These are phyloP conservation scores for Sphaeridia pumilis DNA, from an alignment of 2,888 invertebrate genomes.

Conservation along the genomic window DNA sequence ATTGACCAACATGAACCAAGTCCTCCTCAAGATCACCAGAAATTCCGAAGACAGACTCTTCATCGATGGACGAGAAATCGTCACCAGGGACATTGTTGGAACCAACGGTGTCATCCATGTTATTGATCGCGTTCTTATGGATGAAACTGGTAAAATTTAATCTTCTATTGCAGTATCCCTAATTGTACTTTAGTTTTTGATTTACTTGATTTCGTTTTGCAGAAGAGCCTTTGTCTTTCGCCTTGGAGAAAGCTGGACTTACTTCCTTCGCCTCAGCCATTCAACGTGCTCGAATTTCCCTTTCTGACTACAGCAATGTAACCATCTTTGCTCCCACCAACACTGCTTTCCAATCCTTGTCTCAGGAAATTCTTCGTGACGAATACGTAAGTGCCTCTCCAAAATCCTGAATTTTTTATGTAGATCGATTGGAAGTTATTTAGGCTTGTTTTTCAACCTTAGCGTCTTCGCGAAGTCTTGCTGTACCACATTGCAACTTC, in stretches of 20 bases:
- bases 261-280: slow-evolving; percentile 48
- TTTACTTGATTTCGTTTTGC: slow-evolving; percentile 19
- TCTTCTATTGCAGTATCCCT: too few species aligned
- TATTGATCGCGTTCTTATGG: slow-evolving; percentile 54
- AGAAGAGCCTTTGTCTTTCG: slow-evolving; percentile 42
- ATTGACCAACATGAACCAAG: slow-evolving; percentile 46
- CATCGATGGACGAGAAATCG: slow-evolving; percentile 48
- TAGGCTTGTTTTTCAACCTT: not conserved
- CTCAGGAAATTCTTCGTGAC: slow-evolving; percentile 25
- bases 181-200: too few species aligned
- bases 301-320: slow-evolving; percentile 40
- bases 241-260: slow-evolving; percentile 50
- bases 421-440: not conserved
- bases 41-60: slow-evolving; percentile 46
- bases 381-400: too few species aligned
- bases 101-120: slow-evolving; percentile 62
- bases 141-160: slow-evolving; percentile 45
- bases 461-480: slow-evolving; percentile 46
- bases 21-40: slow-evolving; percentile 44
- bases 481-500: slow-evolving; percentile 51
- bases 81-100: slow-evolving; percentile 50
- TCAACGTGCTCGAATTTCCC: slow-evolving; percentile 41
- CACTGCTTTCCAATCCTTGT: slow-evolving; percentile 40
- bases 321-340: slow-evolving; percentile 46
- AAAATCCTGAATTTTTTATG: not conserved